These are phyloP conservation scores for Hippoglossus stenolepis DNA, from an alignment of 2,113 vertebrate genomes.

Conservation along the genomic window DNA sequence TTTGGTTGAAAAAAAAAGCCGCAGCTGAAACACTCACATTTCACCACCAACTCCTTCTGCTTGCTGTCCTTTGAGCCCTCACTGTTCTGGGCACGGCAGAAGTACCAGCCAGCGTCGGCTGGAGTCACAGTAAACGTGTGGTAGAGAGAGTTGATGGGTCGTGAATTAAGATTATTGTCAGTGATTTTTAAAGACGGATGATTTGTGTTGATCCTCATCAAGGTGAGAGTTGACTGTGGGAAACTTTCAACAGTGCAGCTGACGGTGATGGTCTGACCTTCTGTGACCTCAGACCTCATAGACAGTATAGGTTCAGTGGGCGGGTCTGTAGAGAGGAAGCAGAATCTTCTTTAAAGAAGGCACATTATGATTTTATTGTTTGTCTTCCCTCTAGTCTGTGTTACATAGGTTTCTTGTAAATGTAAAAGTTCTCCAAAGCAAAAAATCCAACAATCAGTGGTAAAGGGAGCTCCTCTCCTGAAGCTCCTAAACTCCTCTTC, in stretches of 20 bases:
- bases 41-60: constrained; percentile 38
- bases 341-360: too few species aligned
- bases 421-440: too few species aligned
- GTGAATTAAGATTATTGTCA: rapidly evolving
- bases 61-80: background rate
- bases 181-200: rapidly evolving
- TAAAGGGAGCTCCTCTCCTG: too few species aligned
- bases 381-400: too few species aligned
- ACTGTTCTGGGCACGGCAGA: constrained; percentile 47
- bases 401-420: too few species aligned
- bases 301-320: constrained; percentile 18
- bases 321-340: constrained; percentile 61
- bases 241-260: constrained; percentile 62
- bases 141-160: background rate
- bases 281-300: constrained; percentile 35
- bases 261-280: constrained; percentile 41
- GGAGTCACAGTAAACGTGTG: background rate
- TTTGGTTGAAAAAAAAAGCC: background rate
- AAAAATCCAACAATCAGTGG: too few species aligned
- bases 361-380: too few species aligned
- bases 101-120: constrained; percentile 45
- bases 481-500: too few species aligned
- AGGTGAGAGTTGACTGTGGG: background rate
- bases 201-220: constrained; percentile 8
- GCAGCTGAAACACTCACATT: constrained; percentile 51